Conservation (phyloP, 1,140 invertebrate genomes). For the Plutomurus gul region DNA sequence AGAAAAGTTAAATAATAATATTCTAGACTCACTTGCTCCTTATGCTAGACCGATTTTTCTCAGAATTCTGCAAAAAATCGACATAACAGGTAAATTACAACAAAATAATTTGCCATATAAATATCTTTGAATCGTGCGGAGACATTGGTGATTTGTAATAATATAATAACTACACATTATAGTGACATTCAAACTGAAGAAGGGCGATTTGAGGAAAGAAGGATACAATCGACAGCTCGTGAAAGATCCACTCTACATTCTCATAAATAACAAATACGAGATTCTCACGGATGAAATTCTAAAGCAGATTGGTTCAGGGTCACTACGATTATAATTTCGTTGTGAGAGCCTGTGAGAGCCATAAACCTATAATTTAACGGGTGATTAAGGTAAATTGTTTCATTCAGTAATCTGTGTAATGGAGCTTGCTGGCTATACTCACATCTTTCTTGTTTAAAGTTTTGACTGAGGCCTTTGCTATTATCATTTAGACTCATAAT, state of each 20-base stretch:
- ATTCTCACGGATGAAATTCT: constrained; percentile 61
- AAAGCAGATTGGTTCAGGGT: neutral
- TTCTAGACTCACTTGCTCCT: constrained; percentile 72
- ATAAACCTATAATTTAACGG: no score
- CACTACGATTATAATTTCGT: neutral
- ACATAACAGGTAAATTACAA: constrained; percentile 75
- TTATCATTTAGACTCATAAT: no score
- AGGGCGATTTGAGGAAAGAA: constrained; percentile 85
- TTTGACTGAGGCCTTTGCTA: no score
- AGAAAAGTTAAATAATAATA: constrained; percentile 64
- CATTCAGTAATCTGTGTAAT: no score
- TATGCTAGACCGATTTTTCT: constrained; percentile 90
- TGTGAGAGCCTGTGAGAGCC: no score
- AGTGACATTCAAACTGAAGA: constrained; percentile 93
- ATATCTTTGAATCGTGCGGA: neutral
- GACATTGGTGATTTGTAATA: no score
- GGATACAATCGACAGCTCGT: constrained; percentile 80
- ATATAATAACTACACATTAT: no score
- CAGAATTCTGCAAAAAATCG: constrained; percentile 77
- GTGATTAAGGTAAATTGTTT: no score
- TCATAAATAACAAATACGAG: constrained; percentile 64
- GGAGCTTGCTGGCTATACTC: no score
- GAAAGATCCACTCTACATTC: constrained; percentile 78
- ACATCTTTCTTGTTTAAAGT: no score
- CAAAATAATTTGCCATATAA: neutral